Conservation (phyloP, 2,113 vertebrate genomes). For the Petrocephalus microphthalmus region DNA sequence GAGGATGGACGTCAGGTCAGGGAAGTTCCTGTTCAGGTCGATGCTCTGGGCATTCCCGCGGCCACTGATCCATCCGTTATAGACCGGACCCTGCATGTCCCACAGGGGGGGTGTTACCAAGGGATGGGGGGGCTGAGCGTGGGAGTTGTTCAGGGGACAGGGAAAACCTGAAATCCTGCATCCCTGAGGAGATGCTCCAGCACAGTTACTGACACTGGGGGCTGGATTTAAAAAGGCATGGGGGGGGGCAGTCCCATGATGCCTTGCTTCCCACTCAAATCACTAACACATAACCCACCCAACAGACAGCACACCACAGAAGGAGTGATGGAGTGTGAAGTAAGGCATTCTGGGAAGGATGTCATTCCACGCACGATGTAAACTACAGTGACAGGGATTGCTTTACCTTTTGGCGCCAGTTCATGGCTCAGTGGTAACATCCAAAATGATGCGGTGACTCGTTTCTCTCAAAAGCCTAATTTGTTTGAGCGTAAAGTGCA, state of each 20-base stretch:
- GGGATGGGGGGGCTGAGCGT: not conserved
- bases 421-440: not conserved
- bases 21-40: slow-evolving; percentile 95
- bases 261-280: not conserved
- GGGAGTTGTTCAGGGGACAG: not conserved
- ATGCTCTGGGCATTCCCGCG: slow-evolving; percentile 83
- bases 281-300: not conserved
- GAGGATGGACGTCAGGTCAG: slow-evolving; percentile 81
- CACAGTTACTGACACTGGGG: not conserved
- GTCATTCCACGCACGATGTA: not conserved
- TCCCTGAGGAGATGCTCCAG: not conserved
- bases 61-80: slow-evolving; percentile 86
- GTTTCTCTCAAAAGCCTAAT: not conserved
- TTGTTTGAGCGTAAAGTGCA: not conserved
- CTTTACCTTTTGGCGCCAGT: not conserved
- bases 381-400: not conserved
- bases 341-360: not conserved
- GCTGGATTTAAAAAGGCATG: not conserved
- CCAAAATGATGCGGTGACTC: not conserved
- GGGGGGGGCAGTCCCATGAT: not conserved
- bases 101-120: slow-evolving; percentile 20
- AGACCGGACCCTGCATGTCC: slow-evolving; percentile 73
- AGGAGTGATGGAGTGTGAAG: not conserved
- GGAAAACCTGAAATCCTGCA: not conserved
- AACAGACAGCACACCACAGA: not conserved